Base-by-base conservation (phyloP, 2,888 invertebrate genomes). In the Drosophila atripex region DNA sequence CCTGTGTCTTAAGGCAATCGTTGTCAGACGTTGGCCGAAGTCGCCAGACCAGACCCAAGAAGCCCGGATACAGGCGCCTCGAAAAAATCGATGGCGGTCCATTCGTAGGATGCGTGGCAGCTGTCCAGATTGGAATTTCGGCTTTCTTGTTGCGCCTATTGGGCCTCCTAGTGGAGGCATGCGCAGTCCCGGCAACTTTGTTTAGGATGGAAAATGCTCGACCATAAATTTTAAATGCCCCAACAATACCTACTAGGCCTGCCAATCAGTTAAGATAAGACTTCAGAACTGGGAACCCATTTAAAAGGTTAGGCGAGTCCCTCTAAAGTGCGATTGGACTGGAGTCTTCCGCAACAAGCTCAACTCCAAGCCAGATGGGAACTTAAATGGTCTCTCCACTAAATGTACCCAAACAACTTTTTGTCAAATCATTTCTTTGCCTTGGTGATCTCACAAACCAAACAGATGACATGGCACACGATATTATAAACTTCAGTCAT, bases 71-170 rank as follows among this genome's bases (percentile, higher is more conserved):
- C 8, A 21, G 5, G 28, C n/a, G 18, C 28, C 41, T 28, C 18
- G 7, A 11, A n/a, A 45, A 54, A 18, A 28, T 43, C 43, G 21
- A 68, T 68, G 52, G 8, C 51, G 68, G 68, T 68, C 68, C 68
- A 68, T 8, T 38, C 69, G 21, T 45, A 35, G 41, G 28, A 41
- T 16, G n/a, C 28, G 18, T 21, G 35, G n/a, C 56, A 57, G 52
- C 21, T 43, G 56, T 14, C 16, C 65, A 45, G 21, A 32, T 30
- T 64, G 52, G 25, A 43, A 65, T 38, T 45, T 45, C 32, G 12
- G 35, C 14, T 4, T 68, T 70, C 68, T 68, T 68, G 68, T 70
- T 70, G 68, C 70, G 71, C 66, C 49, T 52, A 38, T 30, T n/a
- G 1, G 18, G 9, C 2, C 2, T 39, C 5, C n/a, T n/a, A n/a